Evolutionary conservation across 2,888 invertebrate genomes (phyloP), one percentile per base, ranked within the genome.

Genomic region (Drosophila meridionalis): DNA sequence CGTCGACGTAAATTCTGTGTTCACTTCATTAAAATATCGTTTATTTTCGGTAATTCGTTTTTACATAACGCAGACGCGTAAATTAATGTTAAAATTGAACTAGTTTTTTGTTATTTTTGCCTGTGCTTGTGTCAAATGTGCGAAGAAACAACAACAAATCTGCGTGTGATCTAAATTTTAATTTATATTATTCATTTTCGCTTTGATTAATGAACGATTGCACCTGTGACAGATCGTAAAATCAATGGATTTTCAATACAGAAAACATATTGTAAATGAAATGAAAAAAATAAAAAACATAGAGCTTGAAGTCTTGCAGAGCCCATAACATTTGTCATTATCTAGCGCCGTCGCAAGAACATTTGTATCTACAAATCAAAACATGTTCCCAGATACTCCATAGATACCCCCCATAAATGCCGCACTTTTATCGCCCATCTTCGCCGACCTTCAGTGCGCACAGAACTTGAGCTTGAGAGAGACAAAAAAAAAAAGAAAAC

Each of bases 51-150:
- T 87, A 76, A 87, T 79, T 77, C 69, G 68, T 55, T 47, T 70
- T 79, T 89, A 89, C 87, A 89, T 89, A 89, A 89, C 76, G 73
- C 69, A 73, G 62, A 67, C 57, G 71, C 69, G 70, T 67, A 65
- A 81, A 81, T 70, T 61, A 67, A 73, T 73, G 59, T 62, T 59
- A n/a, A 68, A 65, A 62, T 56, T 76, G 76, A 47, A 28, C 71
- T 45, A 76, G 75, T 38, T 45, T 52, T 30, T 52, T 9, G 7
- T n/a, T 32, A 50, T 53, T 57, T 57, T n/a, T 66, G 42, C 58
- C 32, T 20, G 53, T 45, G 55, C 57, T 56, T 64, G 82, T 74
- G 60, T 61, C 50, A 66, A 78, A 88, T 63, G 88, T 83, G 83
- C 48, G 76, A 77, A 50, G 48, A 52, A 61, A 34, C n/a, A 66